These are phyloP conservation scores for Trichopoda pennipes DNA, from an alignment of 2,888 invertebrate genomes.

Conservation along the genomic window DNA sequence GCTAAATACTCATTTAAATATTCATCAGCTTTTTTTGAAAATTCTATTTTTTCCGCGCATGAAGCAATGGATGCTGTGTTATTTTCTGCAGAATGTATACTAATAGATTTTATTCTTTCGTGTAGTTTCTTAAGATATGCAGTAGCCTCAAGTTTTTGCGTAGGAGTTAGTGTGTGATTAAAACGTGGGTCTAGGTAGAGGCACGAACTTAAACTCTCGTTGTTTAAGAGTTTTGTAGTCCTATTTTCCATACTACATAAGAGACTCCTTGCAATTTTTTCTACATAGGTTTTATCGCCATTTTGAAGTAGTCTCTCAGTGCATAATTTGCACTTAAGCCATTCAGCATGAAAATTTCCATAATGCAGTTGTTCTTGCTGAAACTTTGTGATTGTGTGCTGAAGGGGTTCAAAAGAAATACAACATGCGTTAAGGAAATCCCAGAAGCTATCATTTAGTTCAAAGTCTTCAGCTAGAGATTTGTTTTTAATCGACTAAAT, in stretches of 20 bases:
- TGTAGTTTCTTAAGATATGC: slow-evolving; percentile 32
- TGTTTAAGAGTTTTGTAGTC: no score
- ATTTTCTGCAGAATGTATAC: background rate
- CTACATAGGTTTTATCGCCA: background rate
- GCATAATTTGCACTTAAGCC: slow-evolving; percentile 58
- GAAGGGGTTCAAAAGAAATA: slow-evolving; percentile 39
- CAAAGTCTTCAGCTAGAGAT: slow-evolving; percentile 34
- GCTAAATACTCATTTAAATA: background rate
- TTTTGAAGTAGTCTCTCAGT: slow-evolving; percentile 28
- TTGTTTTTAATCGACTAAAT: slow-evolving; percentile 35
- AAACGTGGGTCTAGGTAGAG: slow-evolving; percentile 42
- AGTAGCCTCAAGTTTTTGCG: slow-evolving; percentile 18
- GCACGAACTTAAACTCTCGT: slow-evolving; percentile 39
- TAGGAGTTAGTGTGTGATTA: slow-evolving; percentile 30
- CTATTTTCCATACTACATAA: background rate
- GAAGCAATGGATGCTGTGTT: no score
- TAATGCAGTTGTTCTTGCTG: no score
- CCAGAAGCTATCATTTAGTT: slow-evolving; percentile 13
- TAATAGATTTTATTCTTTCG: slow-evolving; percentile 19
- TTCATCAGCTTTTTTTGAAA: no score
- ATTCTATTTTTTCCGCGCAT: no score
- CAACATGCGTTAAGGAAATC: slow-evolving; percentile 30
- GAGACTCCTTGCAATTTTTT: background rate
- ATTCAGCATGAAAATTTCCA: no score
- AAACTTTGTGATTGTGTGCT: no score